These are phyloP conservation scores for Rallus limicola DNA, from an alignment of 2,113 vertebrate species.

Conservation along the genomic window DNA sequence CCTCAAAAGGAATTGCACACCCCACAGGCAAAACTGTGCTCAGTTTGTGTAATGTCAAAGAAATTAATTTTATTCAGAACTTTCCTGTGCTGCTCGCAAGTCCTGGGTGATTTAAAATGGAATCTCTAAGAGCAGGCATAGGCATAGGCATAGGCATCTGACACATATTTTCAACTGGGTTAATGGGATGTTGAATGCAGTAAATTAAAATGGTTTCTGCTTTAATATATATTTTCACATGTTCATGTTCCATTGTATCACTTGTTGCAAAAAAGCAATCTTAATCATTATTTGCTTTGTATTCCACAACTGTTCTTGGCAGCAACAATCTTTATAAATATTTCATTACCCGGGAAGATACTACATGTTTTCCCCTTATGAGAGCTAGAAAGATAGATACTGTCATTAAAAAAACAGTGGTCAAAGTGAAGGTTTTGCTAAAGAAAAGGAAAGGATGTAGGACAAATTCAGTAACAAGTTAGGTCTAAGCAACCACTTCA, in stretches of 20 bases:
- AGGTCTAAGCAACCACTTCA: neutral
- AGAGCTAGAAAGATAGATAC: neutral
- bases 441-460: neutral
- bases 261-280: neutral
- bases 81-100: neutral
- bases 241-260: neutral
- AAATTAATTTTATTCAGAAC: neutral
- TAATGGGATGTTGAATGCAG: neutral
- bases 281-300: neutral
- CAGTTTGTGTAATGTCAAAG: fast-evolving
- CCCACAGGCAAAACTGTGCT: neutral
- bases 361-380: neutral
- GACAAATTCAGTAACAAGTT: neutral
- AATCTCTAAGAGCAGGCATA: neutral
- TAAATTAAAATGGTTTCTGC: neutral
- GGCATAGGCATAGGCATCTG: neutral
- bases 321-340: neutral
- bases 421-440: neutral
- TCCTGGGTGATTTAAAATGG: neutral
- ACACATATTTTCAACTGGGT: neutral
- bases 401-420: neutral
- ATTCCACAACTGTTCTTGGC: neutral
- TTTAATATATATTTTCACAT: neutral
- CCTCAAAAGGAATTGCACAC: neutral
- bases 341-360: neutral